Evolutionary conservation across 2,797 vertebrate species (phyloP), one percentile per base, ranked within the genome.

Genomic region (Bothrops alternatus): DNA sequence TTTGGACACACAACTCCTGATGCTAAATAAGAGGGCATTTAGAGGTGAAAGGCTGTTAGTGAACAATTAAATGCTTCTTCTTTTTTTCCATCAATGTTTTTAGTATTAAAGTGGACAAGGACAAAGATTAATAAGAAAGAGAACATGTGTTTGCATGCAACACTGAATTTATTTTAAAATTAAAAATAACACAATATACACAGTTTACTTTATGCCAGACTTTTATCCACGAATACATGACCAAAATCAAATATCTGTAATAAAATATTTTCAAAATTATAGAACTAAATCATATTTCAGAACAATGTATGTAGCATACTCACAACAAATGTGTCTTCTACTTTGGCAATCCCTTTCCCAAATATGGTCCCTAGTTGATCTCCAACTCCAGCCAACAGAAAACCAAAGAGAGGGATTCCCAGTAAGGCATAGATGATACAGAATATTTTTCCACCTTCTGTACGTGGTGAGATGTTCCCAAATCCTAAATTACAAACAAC

Each of bases 321-420:
- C 97, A 99, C 99, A 98, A 99, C 98, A 96, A 99, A 99, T 50
- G 99, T 99, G 93, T 99, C 99, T 97, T 99, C 99, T 90, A 99
- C 99, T 98, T 97, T 99, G 96, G 98, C 98, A 69, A 99, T 99
- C 95, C 98, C 99, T 97, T 99, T 99, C 94, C 99, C 99, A 94
- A 99, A 99, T 96, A 99, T 99, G 87, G 99, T 99, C 86, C 99
- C 99, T 90, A 99, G 96, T 95, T 99, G 99, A 96, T 99, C 99
- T 92, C 99, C 99, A 73, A 99, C 99, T 91, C 99, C 99, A 91
- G 99, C 99, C 98, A 99, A 96, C 61, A 99, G 96, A 97, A 99
- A 99, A 87, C 99, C 99, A 95, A 99, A 99, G 1, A 99, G 98
- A 32, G 99, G 99, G 95, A 99, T 99, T 96, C 99, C 99, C 95